A percentile compares a stretch with the other conserved stretches of the same genome.
These are phyloP conservation scores for Limanda limanda DNA, from an alignment of 2,113 vertebrate species.

Conservation along the genomic window DNA sequence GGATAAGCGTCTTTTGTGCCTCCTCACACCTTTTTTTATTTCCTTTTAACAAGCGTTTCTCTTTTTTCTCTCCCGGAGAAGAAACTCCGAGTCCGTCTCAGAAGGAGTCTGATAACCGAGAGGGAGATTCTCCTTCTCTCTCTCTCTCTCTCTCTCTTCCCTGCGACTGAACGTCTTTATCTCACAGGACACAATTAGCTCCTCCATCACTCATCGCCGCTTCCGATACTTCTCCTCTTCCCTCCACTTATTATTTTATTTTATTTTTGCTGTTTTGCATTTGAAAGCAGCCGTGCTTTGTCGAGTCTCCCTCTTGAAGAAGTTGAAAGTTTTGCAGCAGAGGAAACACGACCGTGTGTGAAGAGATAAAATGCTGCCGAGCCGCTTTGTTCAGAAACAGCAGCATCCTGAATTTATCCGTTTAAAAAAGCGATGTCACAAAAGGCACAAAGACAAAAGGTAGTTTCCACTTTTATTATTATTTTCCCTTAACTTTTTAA, in stretches of 20 bases:
- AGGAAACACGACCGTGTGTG: slow-evolving; percentile 45
- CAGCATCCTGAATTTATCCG: slow-evolving; percentile 30
- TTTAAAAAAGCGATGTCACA: slow-evolving; percentile 31
- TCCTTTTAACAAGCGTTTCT: slow-evolving; percentile 76
- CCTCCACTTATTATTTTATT: slow-evolving; percentile 12
- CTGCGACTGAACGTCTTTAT: slow-evolving; percentile 66
- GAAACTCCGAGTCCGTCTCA: slow-evolving; percentile 49
- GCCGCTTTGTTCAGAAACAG: slow-evolving; percentile 46
- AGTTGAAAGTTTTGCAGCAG: slow-evolving; percentile 46
- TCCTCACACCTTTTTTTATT: slow-evolving; percentile 72
- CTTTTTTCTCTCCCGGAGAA: slow-evolving; percentile 29
- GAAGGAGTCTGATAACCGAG: slow-evolving; percentile 74
- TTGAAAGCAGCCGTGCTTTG: slow-evolving; percentile 57
- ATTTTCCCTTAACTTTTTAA: slow-evolving; percentile 21
- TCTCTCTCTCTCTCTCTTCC: slow-evolving; percentile 41
- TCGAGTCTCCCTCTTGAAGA: slow-evolving; percentile 41
- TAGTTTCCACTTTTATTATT: slow-evolving; percentile 1
- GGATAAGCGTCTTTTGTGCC: slow-evolving; percentile 80
- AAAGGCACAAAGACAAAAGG: slow-evolving; percentile 41
- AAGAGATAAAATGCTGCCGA: slow-evolving; percentile 59
- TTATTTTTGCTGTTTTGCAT: slow-evolving; percentile 29
- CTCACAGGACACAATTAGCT: slow-evolving; percentile 81
- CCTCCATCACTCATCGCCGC: slow-evolving; percentile 73
- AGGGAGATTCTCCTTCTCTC: slow-evolving; percentile 61
- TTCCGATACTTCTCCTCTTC: slow-evolving; percentile 14